Base-by-base conservation (phyloP, 2,888 invertebrate species). In the Drosophila mettleri region DNA sequence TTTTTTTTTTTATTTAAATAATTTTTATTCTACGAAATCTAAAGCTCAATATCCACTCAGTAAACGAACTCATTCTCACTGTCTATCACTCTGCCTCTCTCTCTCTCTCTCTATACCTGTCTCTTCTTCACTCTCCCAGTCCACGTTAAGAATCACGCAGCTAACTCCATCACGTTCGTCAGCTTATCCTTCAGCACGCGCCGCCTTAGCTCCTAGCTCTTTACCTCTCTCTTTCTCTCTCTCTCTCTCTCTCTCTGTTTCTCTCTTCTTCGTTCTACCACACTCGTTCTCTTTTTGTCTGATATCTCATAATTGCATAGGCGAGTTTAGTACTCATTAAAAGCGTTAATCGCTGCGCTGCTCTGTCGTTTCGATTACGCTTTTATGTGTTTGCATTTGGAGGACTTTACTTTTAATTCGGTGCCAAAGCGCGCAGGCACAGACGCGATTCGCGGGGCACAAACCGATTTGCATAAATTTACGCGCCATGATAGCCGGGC, bases 271-370 rank as follows among this genome's bases (percentile, higher is more conserved):
- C n/a, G n/a, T n/a, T n/a, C n/a, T n/a, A n/a, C n/a, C n/a, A n/a
- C n/a, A n/a, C n/a, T n/a, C n/a, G n/a, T 29, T 34, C 14, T 16
- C 29, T 5, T n/a, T 31, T 3, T 45, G 36, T 29, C 43, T 39
- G 80, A 69, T 86, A 78, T 86, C 81, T 80, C 86, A 86, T 83
- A 88, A 88, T 88, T 83, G 78, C 68, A 72, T 80, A 77, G 88
- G 88, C 86, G 81, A 86, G 86, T 75, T 75, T 86, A 78, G 88
- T 80, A 84, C 86, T 84, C 83, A 84, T 84, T 84, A 84, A 86
- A 88, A 86, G 52, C 72, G 81, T 88, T 88, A 84, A 84, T 84
- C 83, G 86, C 58, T 76, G 72, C 62, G 62, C 48, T 58, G 58
- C 61, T 46, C 61, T 55, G 68, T 54, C 74, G 46, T 72, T 72